Conservation (phyloP, 2,888 invertebrate species). For the Toxonevra muliebris region DNA sequence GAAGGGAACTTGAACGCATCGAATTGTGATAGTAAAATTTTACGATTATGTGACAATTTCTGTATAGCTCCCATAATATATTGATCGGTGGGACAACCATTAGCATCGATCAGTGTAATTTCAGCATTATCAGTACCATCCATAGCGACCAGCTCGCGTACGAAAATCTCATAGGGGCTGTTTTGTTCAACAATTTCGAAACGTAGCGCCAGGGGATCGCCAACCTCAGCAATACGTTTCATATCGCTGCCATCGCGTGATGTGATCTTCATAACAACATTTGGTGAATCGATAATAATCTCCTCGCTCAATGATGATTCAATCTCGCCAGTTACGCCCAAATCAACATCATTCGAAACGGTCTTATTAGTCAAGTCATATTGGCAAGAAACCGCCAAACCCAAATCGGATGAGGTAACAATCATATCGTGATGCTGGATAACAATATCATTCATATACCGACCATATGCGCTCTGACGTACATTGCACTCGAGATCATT, state of each 20-base stretch:
- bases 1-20: conserved; percentile 97
- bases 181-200: conserved; percentile 93
- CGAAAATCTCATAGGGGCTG: conserved; percentile 95
- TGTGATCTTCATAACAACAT: conserved; percentile 93
- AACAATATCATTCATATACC: conserved; percentile 90
- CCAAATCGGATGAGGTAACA: conserved; percentile 92
- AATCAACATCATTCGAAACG: conserved; percentile 90
- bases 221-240: conserved; percentile 89
- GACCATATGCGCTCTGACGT: conserved; percentile 82
- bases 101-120: conserved; percentile 89
- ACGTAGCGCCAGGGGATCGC: conserved; percentile 88
- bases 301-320: conserved; percentile 87
- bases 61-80: conserved; percentile 95
- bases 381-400: conserved; percentile 91
- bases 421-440: conserved; percentile 96
- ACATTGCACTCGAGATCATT: conserved; percentile 93
- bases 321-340: conserved; percentile 89
- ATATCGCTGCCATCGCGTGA: conserved; percentile 86
- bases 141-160: conserved; percentile 92
- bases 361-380: conserved; percentile 95
- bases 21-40: conserved; percentile 88
- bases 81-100: conserved; percentile 93
- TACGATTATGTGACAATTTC: conserved; percentile 82
- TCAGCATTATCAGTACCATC: conserved; percentile 93
- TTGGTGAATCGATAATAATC: conserved; percentile 92